These are phyloP conservation scores for Bombylius discolor DNA, from an alignment of 2,888 invertebrate species.

Conservation along the genomic window DNA sequence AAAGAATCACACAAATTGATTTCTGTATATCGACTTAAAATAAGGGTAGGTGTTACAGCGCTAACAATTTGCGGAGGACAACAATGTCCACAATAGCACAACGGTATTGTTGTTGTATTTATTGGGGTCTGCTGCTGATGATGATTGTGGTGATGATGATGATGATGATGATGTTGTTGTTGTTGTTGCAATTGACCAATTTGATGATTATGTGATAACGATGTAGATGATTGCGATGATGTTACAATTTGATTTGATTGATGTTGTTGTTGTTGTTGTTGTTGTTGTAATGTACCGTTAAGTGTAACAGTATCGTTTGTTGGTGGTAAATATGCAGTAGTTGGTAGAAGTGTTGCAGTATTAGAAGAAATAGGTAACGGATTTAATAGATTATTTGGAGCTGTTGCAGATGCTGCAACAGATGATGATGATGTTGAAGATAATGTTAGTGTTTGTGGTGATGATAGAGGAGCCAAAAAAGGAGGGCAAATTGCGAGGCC, in stretches of 20 bases:
- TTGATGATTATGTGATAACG: slow-evolving; percentile 7
- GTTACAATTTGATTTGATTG: slow-evolving; percentile 20
- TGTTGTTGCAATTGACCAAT: slow-evolving; percentile 1
- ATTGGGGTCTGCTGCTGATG: slow-evolving; percentile 15
- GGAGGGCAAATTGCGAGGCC: slow-evolving; percentile 23
- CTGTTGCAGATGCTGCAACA: slow-evolving; percentile 8
- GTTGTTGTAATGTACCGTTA: slow-evolving; percentile 13
- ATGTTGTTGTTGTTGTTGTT: slow-evolving; percentile 12
- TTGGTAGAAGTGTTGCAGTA: slow-evolving; percentile 6
- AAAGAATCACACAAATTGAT: slow-evolving; percentile 22
- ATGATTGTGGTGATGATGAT: slow-evolving; percentile 11
- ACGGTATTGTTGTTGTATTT: slow-evolving; percentile 12
- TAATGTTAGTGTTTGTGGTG: slow-evolving; percentile 10
- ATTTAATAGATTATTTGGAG: slow-evolving; percentile 9
- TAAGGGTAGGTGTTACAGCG: slow-evolving; percentile 19
- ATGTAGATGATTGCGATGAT: slow-evolving; percentile 7
- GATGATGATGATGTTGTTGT: slow-evolving; percentile 4
- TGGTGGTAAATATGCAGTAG: slow-evolving; percentile 5
- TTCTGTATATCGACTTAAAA: slow-evolving; percentile 23
- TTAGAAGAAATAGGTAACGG: slow-evolving; percentile 5
- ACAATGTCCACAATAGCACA: slow-evolving; percentile 22
- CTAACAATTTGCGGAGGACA: slow-evolving; percentile 16
- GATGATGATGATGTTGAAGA: slow-evolving; percentile 3
- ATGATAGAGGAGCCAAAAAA: slow-evolving; percentile 19
- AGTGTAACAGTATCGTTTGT: slow-evolving; percentile 3